phyloP scores from a whole-genome alignment of 2,888 invertebrate genomes.

The Congeria kusceri region DNA sequence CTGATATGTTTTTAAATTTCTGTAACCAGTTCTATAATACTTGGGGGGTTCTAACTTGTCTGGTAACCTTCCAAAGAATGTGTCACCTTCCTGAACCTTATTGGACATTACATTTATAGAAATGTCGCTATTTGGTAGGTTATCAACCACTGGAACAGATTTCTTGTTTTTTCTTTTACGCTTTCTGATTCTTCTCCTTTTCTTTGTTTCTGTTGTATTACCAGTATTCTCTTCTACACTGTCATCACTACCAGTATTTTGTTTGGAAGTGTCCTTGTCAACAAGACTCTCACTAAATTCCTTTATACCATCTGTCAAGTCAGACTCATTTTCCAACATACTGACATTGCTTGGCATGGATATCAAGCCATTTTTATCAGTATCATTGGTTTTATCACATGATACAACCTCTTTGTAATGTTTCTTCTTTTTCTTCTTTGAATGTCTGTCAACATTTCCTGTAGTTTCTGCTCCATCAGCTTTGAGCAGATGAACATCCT shows the following conservation, averaged over 20 bases:
- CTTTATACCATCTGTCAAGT: too few species aligned
- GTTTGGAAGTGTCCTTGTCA: too few species aligned
- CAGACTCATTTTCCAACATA: too few species aligned
- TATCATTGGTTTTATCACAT: neutral
- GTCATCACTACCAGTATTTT: neutral
- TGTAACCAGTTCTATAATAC: slow-evolving; percentile 52
- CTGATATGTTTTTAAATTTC: slow-evolving; percentile 39
- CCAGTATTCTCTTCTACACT: neutral
- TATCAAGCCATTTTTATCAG: neutral
- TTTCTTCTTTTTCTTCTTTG: slow-evolving; percentile 8
- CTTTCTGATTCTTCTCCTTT: slow-evolving; percentile 20
- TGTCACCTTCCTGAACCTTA: slow-evolving; percentile 30
- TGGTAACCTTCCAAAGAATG: slow-evolving; percentile 48
- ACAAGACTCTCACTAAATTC: too few species aligned
- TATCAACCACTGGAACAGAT: neutral
- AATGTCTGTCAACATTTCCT: neutral
- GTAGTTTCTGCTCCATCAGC: neutral
- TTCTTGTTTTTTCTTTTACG: slow-evolving; percentile 25
- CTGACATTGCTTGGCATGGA: neutral
- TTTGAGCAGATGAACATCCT: neutral
- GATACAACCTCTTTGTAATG: neutral
- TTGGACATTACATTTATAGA: slow-evolving; percentile 21
- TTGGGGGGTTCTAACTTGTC: slow-evolving; percentile 53
- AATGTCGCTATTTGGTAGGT: neutral
- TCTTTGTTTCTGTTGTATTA: neutral